phyloP scores from a whole-genome alignment of 2,888 invertebrate species.

The Arenicola marina region DNA sequence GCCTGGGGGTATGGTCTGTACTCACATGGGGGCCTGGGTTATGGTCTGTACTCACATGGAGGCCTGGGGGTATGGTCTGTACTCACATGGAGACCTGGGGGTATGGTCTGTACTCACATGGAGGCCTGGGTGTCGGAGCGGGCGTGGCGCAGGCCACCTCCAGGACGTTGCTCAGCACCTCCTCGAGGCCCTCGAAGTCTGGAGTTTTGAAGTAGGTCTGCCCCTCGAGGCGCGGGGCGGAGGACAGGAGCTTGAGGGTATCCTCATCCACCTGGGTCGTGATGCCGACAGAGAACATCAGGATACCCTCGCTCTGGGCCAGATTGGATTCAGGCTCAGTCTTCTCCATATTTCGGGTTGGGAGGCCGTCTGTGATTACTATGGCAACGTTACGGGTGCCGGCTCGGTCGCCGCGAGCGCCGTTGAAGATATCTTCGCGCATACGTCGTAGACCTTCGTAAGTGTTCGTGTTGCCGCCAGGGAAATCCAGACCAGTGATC shows the following conservation, averaged over 20 bases:
- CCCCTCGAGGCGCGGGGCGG: not conserved
- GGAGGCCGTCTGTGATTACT: not conserved
- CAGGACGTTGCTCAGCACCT: not conserved
- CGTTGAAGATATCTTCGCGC: not conserved
- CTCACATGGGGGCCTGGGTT: no score
- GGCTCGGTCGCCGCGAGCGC: not conserved
- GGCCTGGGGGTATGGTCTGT: no score
- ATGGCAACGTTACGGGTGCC: not conserved
- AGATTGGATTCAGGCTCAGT: not conserved
- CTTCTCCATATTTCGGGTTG: not conserved
- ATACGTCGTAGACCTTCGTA: not conserved
- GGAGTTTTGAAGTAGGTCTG: conserved; percentile 7
- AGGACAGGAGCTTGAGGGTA: not conserved
- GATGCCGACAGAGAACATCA: conserved; percentile 3
- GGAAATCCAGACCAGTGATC: not conserved
- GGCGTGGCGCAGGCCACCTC: not conserved
- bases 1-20: no score
- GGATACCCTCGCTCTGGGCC: not conserved
- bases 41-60: no score
- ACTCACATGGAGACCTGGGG: no score
- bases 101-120: no score
- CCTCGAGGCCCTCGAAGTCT: conserved; percentile 3
- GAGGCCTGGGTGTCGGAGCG: not conserved
- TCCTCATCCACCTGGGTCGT: not conserved
- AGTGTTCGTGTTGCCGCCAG: conserved; percentile 4